Evolutionary conservation across 2,888 invertebrate species (phyloP).

Genomic region (Mechanitis mazaeus): DNA sequence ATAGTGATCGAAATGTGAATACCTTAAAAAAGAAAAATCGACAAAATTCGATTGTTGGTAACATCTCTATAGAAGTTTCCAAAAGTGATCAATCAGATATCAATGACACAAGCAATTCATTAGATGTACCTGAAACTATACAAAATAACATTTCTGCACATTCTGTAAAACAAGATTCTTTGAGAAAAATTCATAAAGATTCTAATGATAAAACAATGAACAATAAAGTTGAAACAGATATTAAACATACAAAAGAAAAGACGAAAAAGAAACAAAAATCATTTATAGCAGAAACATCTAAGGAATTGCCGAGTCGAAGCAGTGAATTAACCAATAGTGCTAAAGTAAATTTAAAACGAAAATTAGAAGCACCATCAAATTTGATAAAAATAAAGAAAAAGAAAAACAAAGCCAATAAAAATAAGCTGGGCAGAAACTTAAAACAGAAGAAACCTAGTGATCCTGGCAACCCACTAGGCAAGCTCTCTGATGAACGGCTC

Average conservation of each 20-base stretch:
- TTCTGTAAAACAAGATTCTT: no score
- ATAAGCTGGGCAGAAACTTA: not conserved
- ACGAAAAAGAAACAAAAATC: conserved; percentile 22
- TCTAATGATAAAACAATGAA: no score
- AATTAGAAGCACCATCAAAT: conserved; percentile 10
- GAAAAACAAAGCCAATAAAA: conserved; percentile 30
- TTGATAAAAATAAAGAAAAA: conserved; percentile 37
- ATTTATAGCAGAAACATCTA: conserved; percentile 6
- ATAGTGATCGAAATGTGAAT: conserved; percentile 18
- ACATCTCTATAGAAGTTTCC: conserved; percentile 22
- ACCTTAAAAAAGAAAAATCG: conserved; percentile 31
- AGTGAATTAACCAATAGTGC: conserved; percentile 31
- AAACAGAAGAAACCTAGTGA: conserved; percentile 28
- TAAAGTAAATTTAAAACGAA: conserved; percentile 26
- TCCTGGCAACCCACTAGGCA: conserved; percentile 50
- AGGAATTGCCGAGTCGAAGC: conserved; percentile 1
- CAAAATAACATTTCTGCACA: no score
- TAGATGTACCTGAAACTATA: no score
- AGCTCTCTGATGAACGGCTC: conserved; percentile 86
- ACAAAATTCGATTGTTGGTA: conserved; percentile 13
- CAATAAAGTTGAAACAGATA: no score
- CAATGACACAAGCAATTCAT: conserved; percentile 21
- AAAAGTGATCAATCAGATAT: conserved; percentile 19
- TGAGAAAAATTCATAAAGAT: no score
- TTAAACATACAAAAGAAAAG: conserved; percentile 4